Evolutionary conservation across 2,888 invertebrate genomes (phyloP), one percentile per base, ranked within the genome.

Genomic region (Falcaria lacertinaria): DNA sequence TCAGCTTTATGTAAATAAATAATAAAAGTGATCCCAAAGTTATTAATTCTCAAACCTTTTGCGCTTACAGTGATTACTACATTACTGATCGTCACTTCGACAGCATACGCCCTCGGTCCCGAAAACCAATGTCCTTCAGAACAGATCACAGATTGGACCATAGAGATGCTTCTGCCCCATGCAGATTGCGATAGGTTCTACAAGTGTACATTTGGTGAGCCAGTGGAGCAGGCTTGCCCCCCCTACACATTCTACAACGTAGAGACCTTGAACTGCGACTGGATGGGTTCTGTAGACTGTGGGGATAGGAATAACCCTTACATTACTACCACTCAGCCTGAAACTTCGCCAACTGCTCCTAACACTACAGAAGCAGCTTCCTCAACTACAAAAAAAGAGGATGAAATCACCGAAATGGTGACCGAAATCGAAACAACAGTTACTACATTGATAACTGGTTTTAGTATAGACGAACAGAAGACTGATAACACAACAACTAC

Each of bases 191-290:
- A 91, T 44, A 92, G 90, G 62, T 94, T 92, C 69, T 86, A 93
- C 42, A 93, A 92, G 61, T 94, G 94, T 63, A 92, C 93, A 73
- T 91, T 91, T 50, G 93, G 92, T 2, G 54, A 81, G 0, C 93
- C 91, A 0, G 70, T 92, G 1, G 92, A 91, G 54, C 90, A 91
- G 60, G 61, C 65, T 0, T 94, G 94, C 54, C 91, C 91, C 0
- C 55, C 69, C 0, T 89, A 88, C 11, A 78, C 93, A 0, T 79
- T 89, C 36, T 94, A 93, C 72, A 91, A 92, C 42, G 70, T 89
- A 4, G 77, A 85, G 11, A 83, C 69, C 11, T 69, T 68, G 66
- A 84, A 89, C 53, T 94, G 94, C 54, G 93, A 93, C 66, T 93
- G 90, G 80, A 80, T 79, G 0, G 63, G 82, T 28, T 92, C 92